Evolutionary conservation across 2,113 vertebrate genomes (phyloP), one percentile per base, ranked within the genome.

Genomic region (Turnix velox): DNA sequence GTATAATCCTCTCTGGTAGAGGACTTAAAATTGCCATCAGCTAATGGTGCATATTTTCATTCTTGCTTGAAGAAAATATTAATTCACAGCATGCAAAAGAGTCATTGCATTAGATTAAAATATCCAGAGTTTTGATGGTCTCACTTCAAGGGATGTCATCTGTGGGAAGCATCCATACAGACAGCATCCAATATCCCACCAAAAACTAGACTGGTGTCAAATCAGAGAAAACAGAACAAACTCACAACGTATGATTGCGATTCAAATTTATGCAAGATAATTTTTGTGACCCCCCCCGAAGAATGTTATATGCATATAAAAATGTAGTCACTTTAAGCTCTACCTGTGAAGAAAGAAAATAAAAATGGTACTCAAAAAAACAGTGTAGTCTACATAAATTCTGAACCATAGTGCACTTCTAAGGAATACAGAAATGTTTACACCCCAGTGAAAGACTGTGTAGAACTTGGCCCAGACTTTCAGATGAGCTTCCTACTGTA

Each of bases 251-350:
- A 46, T 5, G 30, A 59, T 30, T 72, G 63, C 80, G 80, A 59
- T 42, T 68, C 17, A 48, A 61, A 78, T 78, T 82, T 17, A 45
- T 37, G 6, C 8, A 67, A 78, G 23, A 3, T 62, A 55, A 61
- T 23, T 9, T 2, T 35, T 62, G n/a, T n/a, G n/a, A n/a, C n/a
- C n/a, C n/a, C n/a, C n/a, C n/a, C n/a, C n/a, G n/a, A n/a, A n/a
- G n/a, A n/a, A n/a, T n/a, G n/a, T n/a, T n/a, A n/a, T 40, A 49
- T 40, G 19, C 4, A 7, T 39, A 6, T 1, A 23, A 61, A 2
- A 20, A 57, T 18, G 13, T 18, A 35, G 7, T 54, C 22, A 3
- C 77, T 72, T 83, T n/a, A 58, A 87, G 7, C 16, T 39, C 14
- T 55, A 6, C 12, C 9, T 78, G 17, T 67, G 48, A 55, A 19